phyloP scores from a whole-genome alignment of 1,140 invertebrate species.

The Lanistes nyassanus region DNA sequence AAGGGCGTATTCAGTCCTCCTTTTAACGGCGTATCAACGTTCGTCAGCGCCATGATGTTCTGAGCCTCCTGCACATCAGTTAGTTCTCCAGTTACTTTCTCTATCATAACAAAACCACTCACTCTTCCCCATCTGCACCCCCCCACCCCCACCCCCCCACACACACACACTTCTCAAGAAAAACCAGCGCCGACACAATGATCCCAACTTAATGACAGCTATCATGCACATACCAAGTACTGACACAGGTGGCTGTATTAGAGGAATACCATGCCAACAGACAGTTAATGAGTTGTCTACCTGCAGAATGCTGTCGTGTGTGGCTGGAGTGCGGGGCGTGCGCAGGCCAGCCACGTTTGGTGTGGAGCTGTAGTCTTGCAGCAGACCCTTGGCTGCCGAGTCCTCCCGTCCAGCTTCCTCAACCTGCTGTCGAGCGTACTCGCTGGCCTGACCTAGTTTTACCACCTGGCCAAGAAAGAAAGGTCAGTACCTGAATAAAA shows the following conservation, averaged over 20 bases:
- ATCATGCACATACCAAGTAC: too few species aligned
- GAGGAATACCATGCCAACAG: too few species aligned
- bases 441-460: slow-evolving; percentile 94
- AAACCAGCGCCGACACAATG: too few species aligned
- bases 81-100: background rate
- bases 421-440: slow-evolving; percentile 91
- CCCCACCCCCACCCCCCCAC: too few species aligned
- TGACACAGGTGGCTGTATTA: too few species aligned
- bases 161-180: too few species aligned
- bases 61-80: slow-evolving; percentile 90
- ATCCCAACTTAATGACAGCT: too few species aligned
- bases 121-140: too few species aligned
- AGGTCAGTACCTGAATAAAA: background rate
- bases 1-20: slow-evolving; percentile 93
- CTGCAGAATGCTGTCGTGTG: slow-evolving; percentile 74
- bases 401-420: slow-evolving; percentile 80
- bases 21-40: slow-evolving; percentile 97
- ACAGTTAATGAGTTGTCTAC: slow-evolving; percentile 47
- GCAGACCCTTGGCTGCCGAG: slow-evolving; percentile 82
- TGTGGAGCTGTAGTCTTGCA: slow-evolving; percentile 91
- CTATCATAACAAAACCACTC: too few species aligned
- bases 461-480: slow-evolving; percentile 81
- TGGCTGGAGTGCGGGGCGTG: slow-evolving; percentile 89
- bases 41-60: slow-evolving; percentile 96
- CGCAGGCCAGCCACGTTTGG: slow-evolving; percentile 73